Base-by-base conservation (phyloP, 1,140 invertebrate genomes). In the Tetramorium simillimum region DNA sequence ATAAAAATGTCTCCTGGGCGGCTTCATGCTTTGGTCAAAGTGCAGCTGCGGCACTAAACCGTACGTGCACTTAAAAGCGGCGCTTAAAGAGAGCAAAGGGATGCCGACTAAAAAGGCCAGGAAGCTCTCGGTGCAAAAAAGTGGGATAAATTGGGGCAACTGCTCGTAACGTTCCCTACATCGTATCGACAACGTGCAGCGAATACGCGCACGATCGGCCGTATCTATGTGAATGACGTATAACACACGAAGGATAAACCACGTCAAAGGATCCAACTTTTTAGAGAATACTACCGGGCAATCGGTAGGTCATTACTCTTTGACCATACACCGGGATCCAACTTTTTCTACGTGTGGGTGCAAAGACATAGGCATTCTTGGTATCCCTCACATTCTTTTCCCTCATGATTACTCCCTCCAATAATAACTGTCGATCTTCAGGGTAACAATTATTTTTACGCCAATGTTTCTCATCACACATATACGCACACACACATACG, bases 141-240 rank as follows among this genome's bases (percentile, higher is more conserved):
- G 89, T 82, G 89, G 89, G 89, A 90, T 90, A 91, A 91, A 91
- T 91, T 91, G 89, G 89, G 86, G 89, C 89, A 90, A 88, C 89
- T 91, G 89, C 86, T 88, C 86, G 89, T 88, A 91, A 86, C 89
- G 81, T 86, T 88, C 67, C 63, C 81, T 86, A 72, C 89, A 84
- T 87, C 73, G 77, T 90, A 90, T 90, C 88, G 89, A 80, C 88
- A 84, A 89, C 78, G 84, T 81, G 88, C 73, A 18, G 69, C 67
- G 69, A 73, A 89, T 86, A 81, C 75, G 51, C 58, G 46, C 18
- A 40, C 75, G 40, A 75, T 70, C 43, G 2, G 43, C 10, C 37
- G 51, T 46, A 24, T 72, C 43, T 53, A 51, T 70, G 86, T 87
- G 86, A 72, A 80, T 51, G 46, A 65, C 65, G 56, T 88, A 69